Evolutionary conservation across 1,140 invertebrate genomes (phyloP).

Genomic region (Apis laboriosa): DNA sequence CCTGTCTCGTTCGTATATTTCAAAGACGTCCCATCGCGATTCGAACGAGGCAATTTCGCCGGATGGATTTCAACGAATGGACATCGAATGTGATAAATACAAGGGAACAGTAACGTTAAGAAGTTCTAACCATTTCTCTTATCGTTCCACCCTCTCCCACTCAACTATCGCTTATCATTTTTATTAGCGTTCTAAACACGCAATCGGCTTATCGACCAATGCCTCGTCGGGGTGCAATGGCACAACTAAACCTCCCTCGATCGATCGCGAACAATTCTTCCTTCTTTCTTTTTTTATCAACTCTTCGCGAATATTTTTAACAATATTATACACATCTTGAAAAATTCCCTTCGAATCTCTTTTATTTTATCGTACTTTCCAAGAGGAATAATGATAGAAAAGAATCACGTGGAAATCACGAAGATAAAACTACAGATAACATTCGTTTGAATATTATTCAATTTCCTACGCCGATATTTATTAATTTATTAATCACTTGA

Average conservation of each 20-base stretch:
- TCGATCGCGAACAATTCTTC: constrained; percentile 7
- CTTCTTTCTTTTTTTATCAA: not conserved
- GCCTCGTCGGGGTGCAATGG: not conserved
- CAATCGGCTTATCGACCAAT: constrained; percentile 30
- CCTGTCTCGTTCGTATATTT: no score
- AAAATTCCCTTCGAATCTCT: not conserved
- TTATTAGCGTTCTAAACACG: constrained; percentile 37
- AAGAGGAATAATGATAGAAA: no score
- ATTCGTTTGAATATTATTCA: no score
- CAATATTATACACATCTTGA: not conserved
- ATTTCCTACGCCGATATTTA: no score
- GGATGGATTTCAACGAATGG: not conserved
- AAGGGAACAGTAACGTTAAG: not conserved
- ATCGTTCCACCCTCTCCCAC: constrained; percentile 3
- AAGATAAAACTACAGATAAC: no score
- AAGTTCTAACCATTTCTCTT: constrained; percentile 2
- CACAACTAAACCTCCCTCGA: not conserved
- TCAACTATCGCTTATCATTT: constrained; percentile 28
- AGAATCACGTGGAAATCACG: no score
- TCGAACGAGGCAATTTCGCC: not conserved
- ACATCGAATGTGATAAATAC: not conserved
- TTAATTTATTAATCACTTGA: no score
- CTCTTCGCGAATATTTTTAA: no score
- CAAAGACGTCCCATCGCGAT: no score
- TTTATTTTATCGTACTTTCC: no score